Conservation (phyloP, 2,113 vertebrate species). For the Oncorhynchus masou region DNA sequence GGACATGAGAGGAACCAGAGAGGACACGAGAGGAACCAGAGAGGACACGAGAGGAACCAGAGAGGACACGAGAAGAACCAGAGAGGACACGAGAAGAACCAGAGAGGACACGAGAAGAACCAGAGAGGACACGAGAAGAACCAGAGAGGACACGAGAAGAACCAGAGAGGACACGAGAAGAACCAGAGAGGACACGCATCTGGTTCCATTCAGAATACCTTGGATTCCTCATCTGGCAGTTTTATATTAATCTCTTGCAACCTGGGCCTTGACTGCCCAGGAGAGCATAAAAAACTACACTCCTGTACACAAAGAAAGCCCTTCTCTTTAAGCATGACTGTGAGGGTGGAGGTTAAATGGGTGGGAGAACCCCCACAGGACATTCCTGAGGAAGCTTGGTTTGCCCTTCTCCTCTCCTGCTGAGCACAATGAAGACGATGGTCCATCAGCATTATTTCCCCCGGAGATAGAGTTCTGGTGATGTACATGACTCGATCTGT, state of each 20-base stretch:
- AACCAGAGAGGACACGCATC: conserved; percentile 47
- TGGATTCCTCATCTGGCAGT: conserved; percentile 60
- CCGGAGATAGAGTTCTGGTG: conserved; percentile 63
- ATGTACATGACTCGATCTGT: conserved; percentile 73
- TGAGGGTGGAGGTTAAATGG: not conserved
- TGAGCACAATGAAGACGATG: conserved; percentile 50
- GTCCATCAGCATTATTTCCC: conserved; percentile 67
- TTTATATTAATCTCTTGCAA: conserved; percentile 54
- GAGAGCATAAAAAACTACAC: conserved; percentile 47
- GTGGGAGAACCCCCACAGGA: conserved; percentile 8
- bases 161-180: not conserved
- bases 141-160: not conserved
- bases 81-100: too few species aligned
- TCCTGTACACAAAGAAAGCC: conserved; percentile 45
- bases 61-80: too few species aligned
- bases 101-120: too few species aligned
- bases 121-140: too few species aligned
- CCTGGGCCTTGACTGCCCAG: not conserved
- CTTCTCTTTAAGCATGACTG: conserved; percentile 44
- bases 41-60: too few species aligned
- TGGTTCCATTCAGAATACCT: conserved; percentile 68
- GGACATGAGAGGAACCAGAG: too few species aligned
- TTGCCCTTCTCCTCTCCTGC: conserved; percentile 18
- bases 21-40: too few species aligned
- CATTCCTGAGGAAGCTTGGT: conserved; percentile 18